Base-by-base conservation (phyloP, 2,113 vertebrate species). In the Hydrochoerus hydrochaeris region DNA sequence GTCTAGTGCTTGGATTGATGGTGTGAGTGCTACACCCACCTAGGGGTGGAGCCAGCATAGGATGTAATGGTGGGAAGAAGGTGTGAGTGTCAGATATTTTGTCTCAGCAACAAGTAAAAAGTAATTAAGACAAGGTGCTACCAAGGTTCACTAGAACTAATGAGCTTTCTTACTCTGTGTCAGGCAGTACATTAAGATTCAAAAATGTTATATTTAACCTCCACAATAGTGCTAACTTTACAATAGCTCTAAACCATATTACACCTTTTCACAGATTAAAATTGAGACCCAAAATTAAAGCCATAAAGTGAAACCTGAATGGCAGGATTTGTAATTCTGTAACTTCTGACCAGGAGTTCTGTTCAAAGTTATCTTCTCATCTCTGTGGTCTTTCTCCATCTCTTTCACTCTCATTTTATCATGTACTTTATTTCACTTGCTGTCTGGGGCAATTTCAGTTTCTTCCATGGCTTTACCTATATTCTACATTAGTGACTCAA, bases 221-320 rank as follows among this genome's bases (percentile, higher is more conserved):
- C 87, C 6, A 46, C 17, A 94, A 94, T 5, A 88, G 38, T 49
- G 49, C 75, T 78, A 78, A 49, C 44, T 49, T 49, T 49, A 49
- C 44, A 49, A 32, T 32, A 78, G 6, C 44, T 49, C 75, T 78
- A 49, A 32, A 16, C 44, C 54, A 95, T 62, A 80, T 49, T 78
- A 91, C 8, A 20, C 8, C 38, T 60, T 93, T 73, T 73, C 65
- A 83, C 24, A 91, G 28, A 90, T 80, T 88, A 85, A 95, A 90
- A 81, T 8, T 46, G 30, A 95, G 69, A 20, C 16, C 86, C 86
- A 86, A 94, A 93, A 91, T 69, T 54, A 94, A 71, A 62, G 32
- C 30, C 80, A 91, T 77, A 67, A 86, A 86, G 12, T 16, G 32
- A 96, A 69, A 63, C 16, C 26, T 60, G 24, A 35, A 63, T 6